These are phyloP conservation scores for Rhaphigaster nebulosa DNA, from an alignment of 2,888 invertebrate species.

Conservation along the genomic window DNA sequence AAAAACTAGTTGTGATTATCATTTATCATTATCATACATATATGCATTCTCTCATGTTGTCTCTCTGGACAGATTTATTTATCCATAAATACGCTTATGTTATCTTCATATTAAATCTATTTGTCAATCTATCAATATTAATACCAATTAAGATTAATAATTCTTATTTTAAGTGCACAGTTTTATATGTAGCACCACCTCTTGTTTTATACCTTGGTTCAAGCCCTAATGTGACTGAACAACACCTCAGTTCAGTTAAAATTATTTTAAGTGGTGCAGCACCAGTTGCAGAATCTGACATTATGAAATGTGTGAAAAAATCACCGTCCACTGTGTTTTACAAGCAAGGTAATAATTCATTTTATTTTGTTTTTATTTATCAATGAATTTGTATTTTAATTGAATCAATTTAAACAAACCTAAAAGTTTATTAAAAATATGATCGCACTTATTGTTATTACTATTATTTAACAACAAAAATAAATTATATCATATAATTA, in stretches of 20 bases:
- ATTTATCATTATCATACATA: not conserved
- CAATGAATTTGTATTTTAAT: not conserved
- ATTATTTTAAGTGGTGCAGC: constrained; percentile 82
- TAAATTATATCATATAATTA: too few relatives aligned
- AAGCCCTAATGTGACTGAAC: constrained; percentile 77
- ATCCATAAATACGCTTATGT: not conserved
- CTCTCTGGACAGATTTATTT: not conserved
- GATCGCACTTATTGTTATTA: too few relatives aligned
- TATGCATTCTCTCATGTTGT: too few relatives aligned
- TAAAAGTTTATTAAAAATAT: not conserved
- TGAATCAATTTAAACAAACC: not conserved
- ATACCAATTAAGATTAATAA: not conserved
- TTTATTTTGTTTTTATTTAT: not conserved
- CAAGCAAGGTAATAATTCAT: constrained; percentile 58
- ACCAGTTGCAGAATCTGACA: constrained; percentile 72
- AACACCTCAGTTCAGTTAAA: constrained; percentile 69
- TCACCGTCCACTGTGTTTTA: constrained; percentile 58
- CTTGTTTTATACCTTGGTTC: constrained; percentile 81
- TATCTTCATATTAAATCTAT: not conserved
- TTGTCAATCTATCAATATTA: not conserved
- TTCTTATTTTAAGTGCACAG: constrained; percentile 67
- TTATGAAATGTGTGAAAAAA: constrained; percentile 72
- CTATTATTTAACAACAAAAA: too few relatives aligned
- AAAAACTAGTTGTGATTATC: not conserved
- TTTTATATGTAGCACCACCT: constrained; percentile 82